These are phyloP conservation scores for Dione vanillae DNA, from an alignment of 2,888 invertebrate species.

Conservation along the genomic window DNA sequence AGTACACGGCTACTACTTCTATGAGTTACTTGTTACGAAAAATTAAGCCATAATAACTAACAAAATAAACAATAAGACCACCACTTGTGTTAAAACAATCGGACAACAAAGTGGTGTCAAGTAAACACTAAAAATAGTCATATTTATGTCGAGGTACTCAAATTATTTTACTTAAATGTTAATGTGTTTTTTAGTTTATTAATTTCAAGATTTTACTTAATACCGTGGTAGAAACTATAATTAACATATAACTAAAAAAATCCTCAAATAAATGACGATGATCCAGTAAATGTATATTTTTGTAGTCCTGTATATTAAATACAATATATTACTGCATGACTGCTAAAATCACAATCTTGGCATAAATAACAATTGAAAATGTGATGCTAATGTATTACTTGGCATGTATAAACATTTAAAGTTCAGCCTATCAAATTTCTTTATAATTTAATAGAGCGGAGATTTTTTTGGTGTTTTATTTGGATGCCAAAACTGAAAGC, in stretches of 20 bases:
- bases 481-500: constrained; percentile 1
- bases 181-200: neutral
- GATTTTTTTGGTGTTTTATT: constrained; percentile 1
- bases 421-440: constrained; percentile 68
- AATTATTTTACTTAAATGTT: neutral
- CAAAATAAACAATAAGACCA: constrained; percentile 77
- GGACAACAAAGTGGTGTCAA: constrained; percentile 72
- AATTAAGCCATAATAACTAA: constrained; percentile 70
- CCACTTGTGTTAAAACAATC: constrained; percentile 65
- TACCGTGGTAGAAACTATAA: neutral
- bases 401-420: constrained; percentile 68
- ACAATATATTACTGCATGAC: neutral
- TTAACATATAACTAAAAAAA: neutral
- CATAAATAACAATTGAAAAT: constrained; percentile 64
- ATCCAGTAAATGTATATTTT: constrained; percentile 18
- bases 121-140: constrained; percentile 65
- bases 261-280: neutral
- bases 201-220: neutral
- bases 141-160: constrained; percentile 35
- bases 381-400: constrained; percentile 80
- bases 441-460: constrained; percentile 53
- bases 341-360: constrained; percentile 50
- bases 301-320: constrained; percentile 15
- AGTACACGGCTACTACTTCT: constrained; percentile 64
- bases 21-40: constrained; percentile 68